Conservation (phyloP, 2,797 vertebrate species). For the Arrhamphus sclerolepis region DNA sequence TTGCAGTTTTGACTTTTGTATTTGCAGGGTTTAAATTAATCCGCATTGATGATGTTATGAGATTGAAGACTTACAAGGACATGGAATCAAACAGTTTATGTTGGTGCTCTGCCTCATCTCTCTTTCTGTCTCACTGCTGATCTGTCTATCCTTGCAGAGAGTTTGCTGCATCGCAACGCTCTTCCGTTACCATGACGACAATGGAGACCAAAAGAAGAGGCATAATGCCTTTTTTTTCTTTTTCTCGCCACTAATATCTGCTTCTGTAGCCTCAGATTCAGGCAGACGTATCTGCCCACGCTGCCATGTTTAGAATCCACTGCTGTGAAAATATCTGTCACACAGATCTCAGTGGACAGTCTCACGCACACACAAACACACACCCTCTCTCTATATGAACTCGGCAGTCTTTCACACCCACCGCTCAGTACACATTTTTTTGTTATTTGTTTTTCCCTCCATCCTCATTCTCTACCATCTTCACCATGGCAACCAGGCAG, state of each 20-base stretch:
- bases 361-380: neutral
- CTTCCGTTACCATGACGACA: conserved; percentile 61
- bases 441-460: conserved; percentile 31
- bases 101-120: conserved; percentile 1
- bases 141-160: conserved; percentile 36
- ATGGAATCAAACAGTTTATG: too few species aligned
- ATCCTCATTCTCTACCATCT: conserved; percentile 13
- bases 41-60: too few species aligned
- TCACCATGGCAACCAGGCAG: conserved; percentile 51
- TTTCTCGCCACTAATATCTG: conserved; percentile 20
- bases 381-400: conserved; percentile 1
- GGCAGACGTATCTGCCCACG: conserved; percentile 28
- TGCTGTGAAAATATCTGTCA: conserved; percentile 19
- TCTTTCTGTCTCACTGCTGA: neutral
- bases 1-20: too few species aligned
- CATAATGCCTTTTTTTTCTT: neutral
- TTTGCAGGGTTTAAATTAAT: too few species aligned
- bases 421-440: conserved; percentile 29
- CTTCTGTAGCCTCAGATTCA: conserved; percentile 14
- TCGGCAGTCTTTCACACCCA: conserved; percentile 36
- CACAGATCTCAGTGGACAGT: neutral
- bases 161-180: conserved; percentile 65
- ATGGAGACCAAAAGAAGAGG: conserved; percentile 1
- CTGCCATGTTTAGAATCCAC: conserved; percentile 6
- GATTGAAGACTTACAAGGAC: too few species aligned